Conservation (phyloP, 2,797 vertebrate species). For the Oryzias dopingdopingensis region DNA sequence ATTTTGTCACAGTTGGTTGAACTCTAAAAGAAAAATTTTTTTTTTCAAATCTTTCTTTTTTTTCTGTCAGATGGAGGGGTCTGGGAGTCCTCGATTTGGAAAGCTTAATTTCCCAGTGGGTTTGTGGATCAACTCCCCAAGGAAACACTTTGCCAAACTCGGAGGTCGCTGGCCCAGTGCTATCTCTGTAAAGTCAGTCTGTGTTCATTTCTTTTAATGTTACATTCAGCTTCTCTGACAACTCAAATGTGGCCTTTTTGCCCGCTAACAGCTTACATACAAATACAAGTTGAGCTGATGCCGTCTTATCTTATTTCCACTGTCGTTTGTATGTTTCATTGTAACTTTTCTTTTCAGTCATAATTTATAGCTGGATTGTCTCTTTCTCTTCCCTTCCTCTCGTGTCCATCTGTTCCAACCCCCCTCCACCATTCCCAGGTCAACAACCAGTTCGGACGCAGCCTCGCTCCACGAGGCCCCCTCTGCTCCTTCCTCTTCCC, state of each 20-base stretch:
- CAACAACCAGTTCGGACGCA: constrained; percentile 84
- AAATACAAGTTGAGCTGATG: constrained; percentile 7
- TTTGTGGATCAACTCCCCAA: constrained; percentile 93
- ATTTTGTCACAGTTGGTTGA: constrained; percentile 2
- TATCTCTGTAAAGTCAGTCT: constrained; percentile 88
- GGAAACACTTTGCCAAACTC: constrained; percentile 92
- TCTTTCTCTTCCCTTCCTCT: constrained; percentile 68
- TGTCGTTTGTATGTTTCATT: constrained; percentile 60
- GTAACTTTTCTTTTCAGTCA: constrained; percentile 65
- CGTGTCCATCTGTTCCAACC: constrained; percentile 47
- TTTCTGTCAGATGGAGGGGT: constrained; percentile 85
- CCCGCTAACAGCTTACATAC: no score
- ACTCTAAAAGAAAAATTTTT: constrained; percentile 1
- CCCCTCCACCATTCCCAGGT: constrained; percentile 65
- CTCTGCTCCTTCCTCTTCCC: constrained; percentile 78
- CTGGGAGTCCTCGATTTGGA: constrained; percentile 88
- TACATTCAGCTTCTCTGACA: constrained; percentile 7
- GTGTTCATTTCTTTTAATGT: constrained; percentile 15
- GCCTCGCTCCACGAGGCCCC: constrained; percentile 78
- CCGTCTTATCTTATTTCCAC: constrained; percentile 54
- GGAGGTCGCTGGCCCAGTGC: constrained; percentile 92
- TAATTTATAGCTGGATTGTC: constrained; percentile 70
- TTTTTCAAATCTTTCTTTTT: constrained; percentile 6
- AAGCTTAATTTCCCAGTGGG: constrained; percentile 94
- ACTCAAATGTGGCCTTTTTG: neutral